Base-by-base conservation (phyloP, 2,888 invertebrate species). In the Cosmopolites sordidus region DNA sequence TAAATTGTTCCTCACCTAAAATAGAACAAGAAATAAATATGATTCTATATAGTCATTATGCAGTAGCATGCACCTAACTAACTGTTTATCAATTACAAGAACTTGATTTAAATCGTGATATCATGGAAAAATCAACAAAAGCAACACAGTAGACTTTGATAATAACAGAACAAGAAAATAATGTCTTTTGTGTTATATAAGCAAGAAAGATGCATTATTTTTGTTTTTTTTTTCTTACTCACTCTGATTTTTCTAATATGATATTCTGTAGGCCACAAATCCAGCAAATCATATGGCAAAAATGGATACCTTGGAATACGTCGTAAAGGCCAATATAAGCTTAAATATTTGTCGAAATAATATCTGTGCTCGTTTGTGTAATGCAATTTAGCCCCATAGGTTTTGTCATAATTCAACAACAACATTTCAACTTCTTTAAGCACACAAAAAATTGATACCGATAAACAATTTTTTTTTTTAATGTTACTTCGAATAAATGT, bases 231-330 rank as follows among this genome's bases (percentile, higher is more conserved):
- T n/a, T n/a, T n/a, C n/a, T n/a, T n/a, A 58, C 61, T 65, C 59
- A 65, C 65, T 55, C 65, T 57, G 29, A 65, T 58, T 60, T 64
- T 60, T 46, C 65, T 61, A 16, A 65, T 33, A 29, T 65, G 61
- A 43, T 63, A 58, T 51, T 65, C 65, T 2, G 65, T 65, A n/a
- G 65, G 65, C 63, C 64, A 64, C 37, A 63, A 58, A 47, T 61
- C 59, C 47, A 56, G 53, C 41, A 64, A 57, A 43, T 62, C 61
- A 14, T 55, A 48, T 1, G 64, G 64, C 59, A 62, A 57, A 51
- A 54, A 58, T 1, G 59, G 56, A 38, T 55, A 55, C 43, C 55
- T 46, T 15, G 51, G 49, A 16, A 43, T 33, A 1, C 52, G 40
- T 18, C 60, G 58, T 16, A 61, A 22, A 11, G 63, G 62, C 64